Evolutionary conservation across 1,140 invertebrate species (phyloP).

Genomic region (Calycopis cecrops): DNA sequence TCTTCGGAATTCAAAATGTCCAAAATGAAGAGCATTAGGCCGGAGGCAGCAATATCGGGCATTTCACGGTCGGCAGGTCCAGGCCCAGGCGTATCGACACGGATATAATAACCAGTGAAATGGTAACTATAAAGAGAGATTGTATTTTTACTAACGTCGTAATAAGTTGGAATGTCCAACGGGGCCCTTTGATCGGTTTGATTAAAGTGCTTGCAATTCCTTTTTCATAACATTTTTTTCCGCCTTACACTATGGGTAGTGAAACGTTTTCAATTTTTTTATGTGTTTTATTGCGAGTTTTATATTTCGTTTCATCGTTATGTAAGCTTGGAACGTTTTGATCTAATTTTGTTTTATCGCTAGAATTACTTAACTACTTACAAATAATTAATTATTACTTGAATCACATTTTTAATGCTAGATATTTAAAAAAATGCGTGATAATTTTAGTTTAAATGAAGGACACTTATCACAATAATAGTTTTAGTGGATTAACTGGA

Average conservation of each 20-base stretch:
- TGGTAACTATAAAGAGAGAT: constrained; percentile 74
- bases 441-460: no score
- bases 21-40: constrained; percentile 35
- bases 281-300: no score
- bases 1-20: constrained; percentile 37
- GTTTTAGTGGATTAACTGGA: no score
- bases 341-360: no score
- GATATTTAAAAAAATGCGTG: no score
- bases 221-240: constrained; percentile 50
- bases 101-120: constrained; percentile 73
- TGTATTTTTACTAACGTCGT: constrained; percentile 74
- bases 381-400: no score
- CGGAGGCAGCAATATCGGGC: constrained; percentile 52
- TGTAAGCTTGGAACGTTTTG: no score
- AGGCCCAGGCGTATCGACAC: constrained; percentile 61
- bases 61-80: constrained; percentile 69
- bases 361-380: no score
- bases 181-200: constrained; percentile 71
- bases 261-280: not conserved
- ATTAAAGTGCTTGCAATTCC: constrained; percentile 65
- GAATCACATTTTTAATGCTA: no score
- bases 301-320: not conserved
- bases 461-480: no score
- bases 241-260: constrained; percentile 29
- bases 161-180: constrained; percentile 68